Evolutionary conservation across 1,140 invertebrate genomes (phyloP).

Genomic region (Lepidurus apus): DNA sequence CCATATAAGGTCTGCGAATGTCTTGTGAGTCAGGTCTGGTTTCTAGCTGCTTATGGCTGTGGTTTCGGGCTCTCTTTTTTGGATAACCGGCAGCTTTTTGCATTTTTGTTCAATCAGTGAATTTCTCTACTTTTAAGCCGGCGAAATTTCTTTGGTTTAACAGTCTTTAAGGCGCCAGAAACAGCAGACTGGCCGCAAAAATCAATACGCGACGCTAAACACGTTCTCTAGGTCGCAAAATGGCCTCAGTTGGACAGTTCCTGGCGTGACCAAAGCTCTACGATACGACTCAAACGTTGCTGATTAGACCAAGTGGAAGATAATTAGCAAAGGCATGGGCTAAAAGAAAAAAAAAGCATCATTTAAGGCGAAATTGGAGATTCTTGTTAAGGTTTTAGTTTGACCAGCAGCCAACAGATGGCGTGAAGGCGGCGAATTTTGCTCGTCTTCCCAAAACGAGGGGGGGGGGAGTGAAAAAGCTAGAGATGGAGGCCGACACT

Average conservation of each 20-base stretch:
- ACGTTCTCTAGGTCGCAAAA: background rate
- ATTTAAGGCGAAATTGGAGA: background rate
- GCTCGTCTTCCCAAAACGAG: background rate
- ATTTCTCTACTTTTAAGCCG: too few relatives aligned
- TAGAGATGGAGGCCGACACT: conserved; percentile 46
- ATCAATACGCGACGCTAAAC: background rate
- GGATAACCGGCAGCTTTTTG: background rate
- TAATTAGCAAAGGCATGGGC: too few relatives aligned
- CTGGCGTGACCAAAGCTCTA: background rate
- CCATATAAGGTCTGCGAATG: conserved; percentile 17
- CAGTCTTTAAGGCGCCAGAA: too few relatives aligned
- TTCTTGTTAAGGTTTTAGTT: background rate
- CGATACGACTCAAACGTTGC: too few relatives aligned
- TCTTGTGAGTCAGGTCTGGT: conserved; percentile 16
- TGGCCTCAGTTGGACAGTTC: background rate
- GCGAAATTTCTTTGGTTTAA: too few relatives aligned
- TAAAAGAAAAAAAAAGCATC: background rate
- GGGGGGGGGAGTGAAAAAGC: background rate
- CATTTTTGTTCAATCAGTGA: too few relatives aligned
- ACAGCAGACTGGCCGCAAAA: background rate
- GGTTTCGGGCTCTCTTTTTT: background rate
- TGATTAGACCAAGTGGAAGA: too few relatives aligned
- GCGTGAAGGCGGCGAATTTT: background rate
- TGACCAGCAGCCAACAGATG: background rate
- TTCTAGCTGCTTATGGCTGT: background rate